A percentile compares a stretch with the other conserved stretches of the same genome.
phyloP scores from a whole-genome alignment of 2,888 invertebrate species.

The Platycheirus albimanus region DNA sequence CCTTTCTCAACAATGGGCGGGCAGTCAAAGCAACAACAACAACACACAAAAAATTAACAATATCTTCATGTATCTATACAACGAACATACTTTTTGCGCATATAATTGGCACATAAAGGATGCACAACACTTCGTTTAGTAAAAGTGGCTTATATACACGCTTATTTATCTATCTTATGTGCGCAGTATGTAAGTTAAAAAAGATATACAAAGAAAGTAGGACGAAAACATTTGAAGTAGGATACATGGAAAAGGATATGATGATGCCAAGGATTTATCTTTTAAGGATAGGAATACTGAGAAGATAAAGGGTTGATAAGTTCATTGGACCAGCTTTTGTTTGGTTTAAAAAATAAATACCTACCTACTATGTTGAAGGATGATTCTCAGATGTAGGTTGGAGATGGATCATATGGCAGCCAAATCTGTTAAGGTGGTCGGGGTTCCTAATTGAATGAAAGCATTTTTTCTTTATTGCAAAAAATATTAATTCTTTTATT shows the following conservation, averaged over 20 bases:
- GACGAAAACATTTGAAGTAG: conserved; percentile 61
- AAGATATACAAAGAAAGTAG: conserved; percentile 39
- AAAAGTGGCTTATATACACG: conserved; percentile 41
- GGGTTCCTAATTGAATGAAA: too few species aligned
- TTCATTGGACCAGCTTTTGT: conserved; percentile 48
- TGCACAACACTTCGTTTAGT: conserved; percentile 37
- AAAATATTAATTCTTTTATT: too few species aligned
- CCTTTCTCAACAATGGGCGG: conserved; percentile 63
- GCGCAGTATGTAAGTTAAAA: background rate
- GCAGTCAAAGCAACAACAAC: background rate
- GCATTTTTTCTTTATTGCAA: too few species aligned
- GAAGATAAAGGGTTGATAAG: conserved; percentile 45
- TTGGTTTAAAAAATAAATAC: background rate
- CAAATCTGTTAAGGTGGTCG: too few species aligned
- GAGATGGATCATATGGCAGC: too few species aligned
- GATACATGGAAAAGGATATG: conserved; percentile 43
- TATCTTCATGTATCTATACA: conserved; percentile 31
- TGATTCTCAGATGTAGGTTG: too few species aligned
- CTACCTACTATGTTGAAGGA: too few species aligned
- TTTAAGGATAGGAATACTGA: conserved; percentile 16
- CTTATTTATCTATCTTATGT: conserved; percentile 25
- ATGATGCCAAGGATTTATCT: conserved; percentile 12
- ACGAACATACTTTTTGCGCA: conserved; percentile 45
- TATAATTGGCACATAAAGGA: conserved; percentile 52
- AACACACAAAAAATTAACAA: conserved; percentile 19